A percentile compares a stretch with the other conserved stretches of the same genome.
Evolutionary conservation across 2,888 invertebrate genomes (phyloP).

Genomic region (Agriotes lineatus): DNA sequence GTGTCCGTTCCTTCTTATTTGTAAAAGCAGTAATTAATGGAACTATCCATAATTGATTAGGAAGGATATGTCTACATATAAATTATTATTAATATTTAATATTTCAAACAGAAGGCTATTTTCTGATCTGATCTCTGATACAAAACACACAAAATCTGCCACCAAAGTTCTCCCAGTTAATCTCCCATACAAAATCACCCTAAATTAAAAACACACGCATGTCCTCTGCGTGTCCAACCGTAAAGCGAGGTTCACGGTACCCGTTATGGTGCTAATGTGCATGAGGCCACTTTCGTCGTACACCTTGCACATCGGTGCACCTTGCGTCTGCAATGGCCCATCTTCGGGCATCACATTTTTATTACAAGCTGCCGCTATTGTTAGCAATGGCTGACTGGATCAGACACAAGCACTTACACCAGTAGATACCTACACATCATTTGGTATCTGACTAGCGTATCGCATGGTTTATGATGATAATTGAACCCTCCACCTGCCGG

Average conservation of each 20-base stretch:
- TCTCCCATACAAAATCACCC: not conserved
- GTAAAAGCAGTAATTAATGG: too few species aligned
- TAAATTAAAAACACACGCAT: slow-evolving; percentile 15
- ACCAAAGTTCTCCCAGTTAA: not conserved
- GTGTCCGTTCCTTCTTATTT: too few species aligned
- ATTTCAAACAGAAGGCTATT: too few species aligned
- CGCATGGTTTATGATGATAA: slow-evolving; percentile 51
- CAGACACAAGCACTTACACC: slow-evolving; percentile 31
- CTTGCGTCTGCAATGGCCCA: slow-evolving; percentile 48
- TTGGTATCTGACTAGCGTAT: slow-evolving; percentile 52
- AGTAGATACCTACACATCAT: slow-evolving; percentile 47
- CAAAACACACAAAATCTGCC: not conserved
- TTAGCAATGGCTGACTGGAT: slow-evolving; percentile 36
- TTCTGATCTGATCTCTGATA: too few species aligned
- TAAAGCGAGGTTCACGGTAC: slow-evolving; percentile 48
- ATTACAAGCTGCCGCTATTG: slow-evolving; percentile 20
- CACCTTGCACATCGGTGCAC: slow-evolving; percentile 51
- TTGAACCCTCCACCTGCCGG: slow-evolving; percentile 46
- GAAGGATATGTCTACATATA: too few species aligned
- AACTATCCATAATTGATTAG: too few species aligned
- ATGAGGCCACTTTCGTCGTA: slow-evolving; percentile 27
- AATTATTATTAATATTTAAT: too few species aligned
- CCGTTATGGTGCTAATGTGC: slow-evolving; percentile 45
- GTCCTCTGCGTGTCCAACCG: slow-evolving; percentile 45
- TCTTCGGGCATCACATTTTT: slow-evolving; percentile 24